Evolutionary conservation across 2,888 invertebrate species (phyloP).

Genomic region (Rhaphigaster nebulosa): DNA sequence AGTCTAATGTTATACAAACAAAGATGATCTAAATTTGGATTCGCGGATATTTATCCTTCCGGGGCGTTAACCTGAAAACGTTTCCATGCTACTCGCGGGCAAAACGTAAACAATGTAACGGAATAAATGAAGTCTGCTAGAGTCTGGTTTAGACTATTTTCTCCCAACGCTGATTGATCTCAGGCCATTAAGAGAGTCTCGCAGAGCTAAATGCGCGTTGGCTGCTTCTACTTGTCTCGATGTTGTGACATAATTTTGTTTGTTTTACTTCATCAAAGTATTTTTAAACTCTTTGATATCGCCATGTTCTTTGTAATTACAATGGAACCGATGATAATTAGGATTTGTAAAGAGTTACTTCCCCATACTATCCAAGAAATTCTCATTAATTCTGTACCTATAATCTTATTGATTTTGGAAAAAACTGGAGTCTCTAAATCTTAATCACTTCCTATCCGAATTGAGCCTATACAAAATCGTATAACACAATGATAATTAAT

Average conservation of each 20-base stretch:
- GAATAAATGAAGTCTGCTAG: conserved; percentile 23
- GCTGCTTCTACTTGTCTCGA: neutral
- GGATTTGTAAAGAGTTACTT: neutral
- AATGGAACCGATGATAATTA: neutral
- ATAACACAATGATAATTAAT: too few species aligned
- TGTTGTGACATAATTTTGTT: neutral
- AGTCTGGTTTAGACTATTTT: neutral
- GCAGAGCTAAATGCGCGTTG: neutral
- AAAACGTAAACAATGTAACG: neutral
- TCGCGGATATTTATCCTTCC: neutral
- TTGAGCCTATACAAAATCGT: too few species aligned
- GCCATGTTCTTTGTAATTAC: neutral
- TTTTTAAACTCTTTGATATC: neutral
- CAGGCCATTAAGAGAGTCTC: neutral
- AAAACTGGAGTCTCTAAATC: too few species aligned
- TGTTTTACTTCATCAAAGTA: neutral
- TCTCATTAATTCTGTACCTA: too few species aligned
- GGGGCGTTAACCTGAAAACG: neutral
- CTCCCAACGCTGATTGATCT: neutral
- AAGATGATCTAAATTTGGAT: neutral
- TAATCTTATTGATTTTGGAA: too few species aligned
- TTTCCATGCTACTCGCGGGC: neutral
- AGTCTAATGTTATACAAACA: neutral
- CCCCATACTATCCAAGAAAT: too few species aligned
- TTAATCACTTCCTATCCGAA: too few species aligned